Evolutionary conservation across 2,888 invertebrate genomes (phyloP).

Genomic region (Cephus spinipes): DNA sequence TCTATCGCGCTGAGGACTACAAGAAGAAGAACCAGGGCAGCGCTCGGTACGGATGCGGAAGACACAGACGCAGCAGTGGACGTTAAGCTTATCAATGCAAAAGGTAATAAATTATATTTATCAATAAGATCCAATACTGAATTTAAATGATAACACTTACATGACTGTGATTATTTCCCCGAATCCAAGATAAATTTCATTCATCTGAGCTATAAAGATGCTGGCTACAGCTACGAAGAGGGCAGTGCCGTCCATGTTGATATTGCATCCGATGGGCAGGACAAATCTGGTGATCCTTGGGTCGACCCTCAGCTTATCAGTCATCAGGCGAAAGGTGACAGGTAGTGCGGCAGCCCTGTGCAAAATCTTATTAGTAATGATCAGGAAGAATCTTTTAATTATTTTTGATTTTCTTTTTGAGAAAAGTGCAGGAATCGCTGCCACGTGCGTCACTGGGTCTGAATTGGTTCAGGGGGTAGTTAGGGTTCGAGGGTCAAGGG

Average conservation of each 20-base stretch:
- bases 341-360: constrained; percentile 85
- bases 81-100: constrained; percentile 72
- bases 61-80: constrained; percentile 91
- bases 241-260: constrained; percentile 94
- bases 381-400: constrained; percentile 29
- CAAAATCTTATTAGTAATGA: constrained; percentile 56
- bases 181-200: constrained; percentile 81
- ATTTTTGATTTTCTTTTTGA: constrained; percentile 11
- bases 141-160: constrained; percentile 68
- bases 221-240: constrained; percentile 90
- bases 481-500: constrained; percentile 18
- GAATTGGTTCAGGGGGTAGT: not conserved
- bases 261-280: constrained; percentile 90
- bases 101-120: constrained; percentile 17
- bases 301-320: constrained; percentile 84
- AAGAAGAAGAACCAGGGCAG: constrained; percentile 83
- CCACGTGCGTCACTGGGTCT: constrained; percentile 10
- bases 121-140: not conserved
- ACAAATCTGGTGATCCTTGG: constrained; percentile 88
- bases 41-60: constrained; percentile 88
- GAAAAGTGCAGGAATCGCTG: constrained; percentile 15
- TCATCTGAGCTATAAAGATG: constrained; percentile 90
- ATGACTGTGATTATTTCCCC: constrained; percentile 90
- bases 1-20: constrained; percentile 87
- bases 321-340: constrained; percentile 87